Evolutionary conservation across 2,797 vertebrate species (phyloP), one percentile per base, ranked within the genome.

Genomic region (Enteromius fasciolatus): DNA sequence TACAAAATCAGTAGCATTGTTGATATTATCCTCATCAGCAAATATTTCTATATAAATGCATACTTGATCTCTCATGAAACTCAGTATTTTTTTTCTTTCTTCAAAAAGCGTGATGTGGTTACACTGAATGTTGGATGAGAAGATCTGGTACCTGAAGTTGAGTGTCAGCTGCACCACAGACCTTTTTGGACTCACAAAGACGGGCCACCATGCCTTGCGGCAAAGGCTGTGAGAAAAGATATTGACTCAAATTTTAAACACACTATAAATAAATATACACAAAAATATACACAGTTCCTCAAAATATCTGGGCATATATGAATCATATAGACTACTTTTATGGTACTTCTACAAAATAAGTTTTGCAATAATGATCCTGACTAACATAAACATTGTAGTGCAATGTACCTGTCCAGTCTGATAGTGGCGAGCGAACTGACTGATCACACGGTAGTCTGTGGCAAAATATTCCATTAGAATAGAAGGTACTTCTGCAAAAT

Each of bases 381-480:
- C 0, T 10, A 48, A 31, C 41, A 73, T 52, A 10, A 52, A 52
- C 10, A 50, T 20, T 72, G 23, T 5, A 28, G 59, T 28, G 57
- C 28, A 64, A 15, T 64, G 11, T 95, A 99, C 98, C 97, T 99
- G 96, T 87, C 97, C 98, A 0, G 97, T 98, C 92, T 98, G 94
- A 91, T 97, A 98, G 87, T 99, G 98, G 4, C 96, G 96, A 82
- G 98, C 98, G 90, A 99, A 99, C 87, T 96, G 97, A 90, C 94
- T 97, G 86, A 99, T 93, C 72, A 99, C 98, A 74, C 98, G 94
- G 85, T 97, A 98, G 90, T 99, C 98, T 18, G 94, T 97, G 80
- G 98, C 97, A 90, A 99, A 99, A 88, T 97, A 99, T 87, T 99
- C 98, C 98, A 99, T 99, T 81, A 99, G 93, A 88, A 99, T 97